Percentiles rank a stretch among this genome's conserved stretches.
Evolutionary conservation across 2,888 invertebrate species (phyloP).

Genomic region (Chirona hameri): DNA sequence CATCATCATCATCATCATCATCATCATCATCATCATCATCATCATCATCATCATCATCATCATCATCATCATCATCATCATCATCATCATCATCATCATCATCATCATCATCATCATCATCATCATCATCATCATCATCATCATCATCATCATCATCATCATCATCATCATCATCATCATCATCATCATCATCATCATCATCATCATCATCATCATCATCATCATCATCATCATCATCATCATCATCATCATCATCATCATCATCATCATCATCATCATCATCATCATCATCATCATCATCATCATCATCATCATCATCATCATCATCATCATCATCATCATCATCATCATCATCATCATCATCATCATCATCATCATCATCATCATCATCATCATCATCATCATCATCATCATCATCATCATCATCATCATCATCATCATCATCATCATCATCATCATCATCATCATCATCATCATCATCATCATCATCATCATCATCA

Average conservation of each 20-base stretch:
- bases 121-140: conserved; percentile 22
- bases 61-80: neutral
- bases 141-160: conserved; percentile 22
- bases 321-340: conserved; percentile 22
- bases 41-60: neutral
- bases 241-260: conserved; percentile 22
- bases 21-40: neutral
- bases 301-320: conserved; percentile 22
- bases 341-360: conserved; percentile 10
- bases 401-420: conserved; percentile 22
- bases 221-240: conserved; percentile 22
- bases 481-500: neutral
- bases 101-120: conserved; percentile 22
- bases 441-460: conserved; percentile 22
- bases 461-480: neutral
- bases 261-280: conserved; percentile 22
- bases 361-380: conserved; percentile 22
- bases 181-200: conserved; percentile 22
- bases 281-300: conserved; percentile 22
- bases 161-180: conserved; percentile 22
- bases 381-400: conserved; percentile 22
- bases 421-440: conserved; percentile 22
- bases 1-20: neutral
- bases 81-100: conserved; percentile 22
- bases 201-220: conserved; percentile 22